A percentile compares a stretch with the other conserved stretches of the same genome.
Evolutionary conservation across 53 echinoderm and acorn worm species (phyloP).

Genomic region (Actinopyga echinites): DNA sequence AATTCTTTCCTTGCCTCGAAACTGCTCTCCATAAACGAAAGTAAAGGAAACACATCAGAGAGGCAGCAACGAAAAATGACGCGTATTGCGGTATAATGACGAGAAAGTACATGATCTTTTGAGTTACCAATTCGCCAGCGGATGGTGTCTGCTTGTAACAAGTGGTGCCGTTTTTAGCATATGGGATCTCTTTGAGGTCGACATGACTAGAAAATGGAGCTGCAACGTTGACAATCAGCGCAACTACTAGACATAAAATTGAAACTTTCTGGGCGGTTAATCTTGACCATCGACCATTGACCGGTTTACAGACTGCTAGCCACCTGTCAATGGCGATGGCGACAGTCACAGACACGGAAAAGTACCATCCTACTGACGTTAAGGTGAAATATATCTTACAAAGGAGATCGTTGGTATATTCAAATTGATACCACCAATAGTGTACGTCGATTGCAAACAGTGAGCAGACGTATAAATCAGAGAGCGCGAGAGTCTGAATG

Average conservation of each 20-base stretch:
- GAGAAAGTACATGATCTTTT: neutral
- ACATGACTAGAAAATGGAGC: slow-evolving; percentile 18
- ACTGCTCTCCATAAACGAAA: slow-evolving; percentile 9
- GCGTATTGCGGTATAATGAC: slow-evolving; percentile 7
- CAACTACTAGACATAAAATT: neutral
- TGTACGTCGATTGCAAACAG: slow-evolving; percentile 10
- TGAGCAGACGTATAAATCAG: slow-evolving; percentile 22
- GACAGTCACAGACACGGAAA: slow-evolving; percentile 13
- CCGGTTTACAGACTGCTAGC: slow-evolving; percentile 9
- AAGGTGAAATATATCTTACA: slow-evolving; percentile 18
- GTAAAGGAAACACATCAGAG: neutral
- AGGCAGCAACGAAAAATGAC: neutral
- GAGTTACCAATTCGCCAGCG: neutral
- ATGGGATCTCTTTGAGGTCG: neutral
- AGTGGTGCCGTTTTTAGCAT: neutral
- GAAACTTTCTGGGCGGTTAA: slow-evolving; percentile 7
- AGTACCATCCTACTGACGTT: slow-evolving; percentile 1
- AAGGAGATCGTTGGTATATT: neutral
- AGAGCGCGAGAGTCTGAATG: slow-evolving; percentile 8
- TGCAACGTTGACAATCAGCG: neutral
- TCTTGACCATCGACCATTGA: slow-evolving; percentile 36
- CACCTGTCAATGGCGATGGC: slow-evolving; percentile 18
- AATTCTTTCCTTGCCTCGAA: neutral
- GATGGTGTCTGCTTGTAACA: neutral
- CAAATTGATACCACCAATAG: slow-evolving; percentile 9